Base-by-base conservation (phyloP, 2,888 invertebrate genomes). In the Bimastos eiseni region DNA sequence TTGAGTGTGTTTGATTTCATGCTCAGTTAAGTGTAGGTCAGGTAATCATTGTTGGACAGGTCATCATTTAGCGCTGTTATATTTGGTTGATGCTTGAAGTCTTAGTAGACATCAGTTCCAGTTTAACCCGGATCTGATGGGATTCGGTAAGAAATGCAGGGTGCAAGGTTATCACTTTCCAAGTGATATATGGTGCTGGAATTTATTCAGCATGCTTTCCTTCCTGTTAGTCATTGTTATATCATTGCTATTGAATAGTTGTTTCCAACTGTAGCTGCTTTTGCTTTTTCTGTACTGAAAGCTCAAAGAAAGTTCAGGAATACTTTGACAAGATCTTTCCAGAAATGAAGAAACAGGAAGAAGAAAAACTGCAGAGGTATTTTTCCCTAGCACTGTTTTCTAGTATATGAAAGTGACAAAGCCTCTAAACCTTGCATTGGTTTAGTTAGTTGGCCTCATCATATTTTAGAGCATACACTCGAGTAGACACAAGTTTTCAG, bases 311-410 rank as follows among this genome's bases (percentile, higher is more conserved):
- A 95, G 97, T 97, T 94, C 96, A 99, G 91, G 99, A 99, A 94
- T 98, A 98, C 95, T 99, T 98, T 95, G 99, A 99, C 94, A 99
- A 99, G 95, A 98, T 98, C 83, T 99, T 99, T 95, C 98, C 98
- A 17, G 99, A 99, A 95, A 95, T 99, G 93, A 96, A 98, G 91
- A 99, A 99, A 94, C 97, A 98, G 95, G 96, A 99, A 44, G 99
- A 99, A 95, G 99, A 99, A 93, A 97, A 98, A 93, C 99, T 89
- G 30, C 90, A 90, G 88, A 44, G 90, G 90, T 90, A 89, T 84
- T 34, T 70, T 70, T 30, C 30, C n/a, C 70, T n/a, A 70, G 70
- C 30, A 11, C 13, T 70, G 11, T 70, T n/a, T 70, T 70, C 30
- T 70, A 70, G 70, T 70, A 70, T 70, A n/a, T 70, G 70, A 70